Evolutionary conservation across 1,140 invertebrate species (phyloP).

Genomic region (Formica exsecta): DNA sequence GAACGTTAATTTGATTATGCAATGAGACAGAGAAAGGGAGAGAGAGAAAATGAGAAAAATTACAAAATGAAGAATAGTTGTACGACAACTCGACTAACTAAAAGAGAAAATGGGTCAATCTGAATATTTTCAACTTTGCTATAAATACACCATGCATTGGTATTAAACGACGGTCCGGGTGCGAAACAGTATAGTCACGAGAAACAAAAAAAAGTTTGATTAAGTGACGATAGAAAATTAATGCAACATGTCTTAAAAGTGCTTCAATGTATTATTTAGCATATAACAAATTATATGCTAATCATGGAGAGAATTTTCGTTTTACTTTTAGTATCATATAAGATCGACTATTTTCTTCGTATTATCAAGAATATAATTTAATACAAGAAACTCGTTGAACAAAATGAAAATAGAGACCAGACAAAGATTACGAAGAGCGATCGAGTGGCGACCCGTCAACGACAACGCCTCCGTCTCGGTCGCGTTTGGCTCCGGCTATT

Average conservation of each 20-base stretch:
- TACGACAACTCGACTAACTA: constrained; percentile 8
- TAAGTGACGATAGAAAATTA: not conserved
- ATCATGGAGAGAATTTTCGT: not conserved
- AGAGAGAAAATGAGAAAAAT: constrained; percentile 29
- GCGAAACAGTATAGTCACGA: constrained; percentile 68
- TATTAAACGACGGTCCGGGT: constrained; percentile 35
- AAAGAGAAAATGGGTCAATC: constrained; percentile 71
- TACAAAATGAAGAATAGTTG: constrained; percentile 23
- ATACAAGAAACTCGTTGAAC: constrained; percentile 39
- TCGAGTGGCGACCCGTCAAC: constrained; percentile 68
- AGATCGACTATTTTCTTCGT: constrained; percentile 57
- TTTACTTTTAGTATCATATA: not conserved
- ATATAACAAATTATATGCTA: not conserved
- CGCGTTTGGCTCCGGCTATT: constrained; percentile 61
- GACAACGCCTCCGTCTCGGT: constrained; percentile 47
- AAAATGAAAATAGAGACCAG: constrained; percentile 66
- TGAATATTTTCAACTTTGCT: constrained; percentile 79
- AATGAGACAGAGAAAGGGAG: not conserved
- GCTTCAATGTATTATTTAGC: not conserved
- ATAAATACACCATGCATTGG: constrained; percentile 75
- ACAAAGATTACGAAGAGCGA: constrained; percentile 54
- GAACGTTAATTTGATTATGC: constrained; percentile 48
- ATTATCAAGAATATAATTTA: constrained; percentile 27
- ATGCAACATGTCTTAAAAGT: not conserved
- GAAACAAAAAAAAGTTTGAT: constrained; percentile 39